phyloP scores from a whole-genome alignment of 2,888 invertebrate genomes.

The Beris chalybata region DNA sequence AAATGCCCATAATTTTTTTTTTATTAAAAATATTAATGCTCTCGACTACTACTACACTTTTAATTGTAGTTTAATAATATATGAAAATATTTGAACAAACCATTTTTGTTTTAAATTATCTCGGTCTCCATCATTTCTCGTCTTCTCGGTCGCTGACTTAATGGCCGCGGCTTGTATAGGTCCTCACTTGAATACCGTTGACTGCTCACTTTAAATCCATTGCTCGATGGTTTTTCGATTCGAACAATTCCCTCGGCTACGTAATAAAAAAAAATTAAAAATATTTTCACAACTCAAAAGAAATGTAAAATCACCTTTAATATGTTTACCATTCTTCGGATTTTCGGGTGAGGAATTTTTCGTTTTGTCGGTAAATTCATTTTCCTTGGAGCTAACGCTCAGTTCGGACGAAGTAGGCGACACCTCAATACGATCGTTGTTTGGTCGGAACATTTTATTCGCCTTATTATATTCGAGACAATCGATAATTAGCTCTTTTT shows the following conservation, averaged over 20 bases:
- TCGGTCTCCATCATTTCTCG: slow-evolving; percentile 12
- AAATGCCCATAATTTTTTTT: too few species aligned
- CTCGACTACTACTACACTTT: too few species aligned
- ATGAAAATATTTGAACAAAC: too few species aligned
- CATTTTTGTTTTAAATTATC: too few species aligned
- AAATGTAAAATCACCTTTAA: slow-evolving; percentile 1
- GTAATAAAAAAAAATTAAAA: background rate
- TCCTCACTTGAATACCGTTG: slow-evolving; percentile 71
- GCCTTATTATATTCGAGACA: slow-evolving; percentile 39
- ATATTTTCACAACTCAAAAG: background rate
- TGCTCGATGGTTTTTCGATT: slow-evolving; percentile 22
- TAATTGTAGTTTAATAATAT: too few species aligned
- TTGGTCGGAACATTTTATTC: background rate
- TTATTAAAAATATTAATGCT: too few species aligned
- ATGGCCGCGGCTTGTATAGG: slow-evolving; percentile 69
- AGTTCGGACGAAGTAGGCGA: slow-evolving; percentile 53
- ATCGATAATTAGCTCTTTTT: slow-evolving; percentile 40
- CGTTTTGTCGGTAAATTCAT: slow-evolving; percentile 45
- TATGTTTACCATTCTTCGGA: slow-evolving; percentile 8
- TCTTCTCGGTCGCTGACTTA: slow-evolving; percentile 60
- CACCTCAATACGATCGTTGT: slow-evolving; percentile 42
- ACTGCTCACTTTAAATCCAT: slow-evolving; percentile 35
- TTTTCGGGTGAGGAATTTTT: background rate
- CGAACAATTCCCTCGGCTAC: slow-evolving; percentile 22
- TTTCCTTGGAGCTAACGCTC: slow-evolving; percentile 54